Base-by-base conservation (phyloP, 2,888 invertebrate genomes). In the Xestia sexstrigata region DNA sequence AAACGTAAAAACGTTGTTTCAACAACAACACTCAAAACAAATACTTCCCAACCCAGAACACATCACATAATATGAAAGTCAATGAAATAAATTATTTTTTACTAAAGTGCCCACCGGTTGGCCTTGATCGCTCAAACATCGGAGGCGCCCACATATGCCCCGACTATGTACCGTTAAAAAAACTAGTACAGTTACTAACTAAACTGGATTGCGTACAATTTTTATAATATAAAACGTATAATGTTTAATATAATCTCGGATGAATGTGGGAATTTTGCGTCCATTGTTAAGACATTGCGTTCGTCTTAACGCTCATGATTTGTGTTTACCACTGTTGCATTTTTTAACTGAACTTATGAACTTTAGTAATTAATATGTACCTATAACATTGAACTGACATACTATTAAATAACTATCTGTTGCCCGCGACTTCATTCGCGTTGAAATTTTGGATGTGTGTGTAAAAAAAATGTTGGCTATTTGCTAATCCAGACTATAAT, bases 161-260 rank as follows among this genome's bases (percentile, higher is more conserved):
- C 79, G 78, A 79, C 86, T 81, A 65, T 63, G 80, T 85, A 83
- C 88, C 87, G 87, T 88, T 88, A 89, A 86, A 85, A 85, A 88
- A 85, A 83, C 78, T 82, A 85, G 86, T 88, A 89, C 89, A 85
- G 89, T 89, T 89, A 90, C 83, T 82, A 84, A 84, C 83, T 86
- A 88, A 92, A 92, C 89, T 91, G 89, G 89, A 91, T 88, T 89
- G 87, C 84, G 87, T 84, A 90, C 88, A 88, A 89, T 89, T 90
- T 90, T 90, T 90, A 91, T 92, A 90, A 91, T 91, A 91, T 91
- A 91, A 90, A 90, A 87, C 83, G 88, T 92, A 89, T 92, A 90
- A 92, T 91, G 89, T 91, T 85, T 89, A 90, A 89, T 91, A 90
- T 89, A 89, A 87, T 87, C 85, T 89, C 85, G 84, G 89, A 89